Percentiles rank a stretch among this genome's conserved stretches.
Evolutionary conservation across 2,888 invertebrate genomes (phyloP).

Genomic region (Drosophila recens): DNA sequence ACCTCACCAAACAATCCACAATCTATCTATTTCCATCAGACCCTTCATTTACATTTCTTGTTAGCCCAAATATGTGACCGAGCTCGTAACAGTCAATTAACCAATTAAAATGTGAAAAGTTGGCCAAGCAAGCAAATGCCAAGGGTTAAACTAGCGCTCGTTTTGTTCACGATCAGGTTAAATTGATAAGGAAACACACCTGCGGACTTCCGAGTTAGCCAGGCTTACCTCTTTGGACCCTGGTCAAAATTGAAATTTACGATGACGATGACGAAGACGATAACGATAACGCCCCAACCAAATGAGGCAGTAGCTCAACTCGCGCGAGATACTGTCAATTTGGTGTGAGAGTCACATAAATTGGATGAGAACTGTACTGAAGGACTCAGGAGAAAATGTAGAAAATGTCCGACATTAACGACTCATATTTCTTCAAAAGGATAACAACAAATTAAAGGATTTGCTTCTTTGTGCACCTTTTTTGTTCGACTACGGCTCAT

Average conservation of each 20-base stretch:
- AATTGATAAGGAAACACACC: slow-evolving; percentile 53
- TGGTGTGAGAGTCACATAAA: slow-evolving; percentile 63
- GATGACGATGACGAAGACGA: slow-evolving; percentile 18
- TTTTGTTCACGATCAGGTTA: slow-evolving; percentile 54
- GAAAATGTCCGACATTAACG: slow-evolving; percentile 45
- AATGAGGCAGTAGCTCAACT: slow-evolving; percentile 50
- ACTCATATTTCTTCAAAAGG: slow-evolving; percentile 63
- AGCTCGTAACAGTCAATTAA: slow-evolving; percentile 67
- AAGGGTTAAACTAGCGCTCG: slow-evolving; percentile 53
- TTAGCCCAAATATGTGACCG: slow-evolving; percentile 46
- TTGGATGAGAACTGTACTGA: slow-evolving; percentile 21
- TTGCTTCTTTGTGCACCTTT: slow-evolving; percentile 52
- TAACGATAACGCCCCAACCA: slow-evolving; percentile 33
- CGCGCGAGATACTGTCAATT: slow-evolving; percentile 54
- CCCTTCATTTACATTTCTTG: slow-evolving; percentile 60
- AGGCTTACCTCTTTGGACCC: slow-evolving; percentile 28
- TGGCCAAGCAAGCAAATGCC: slow-evolving; percentile 32
- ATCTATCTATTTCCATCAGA: slow-evolving; percentile 17
- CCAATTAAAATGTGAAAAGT: slow-evolving; percentile 73
- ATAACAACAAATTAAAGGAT: slow-evolving; percentile 75
- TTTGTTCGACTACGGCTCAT: slow-evolving; percentile 44
- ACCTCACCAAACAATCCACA: slow-evolving; percentile 8
- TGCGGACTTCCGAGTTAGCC: slow-evolving; percentile 34
- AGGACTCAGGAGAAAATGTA: too few relatives aligned
- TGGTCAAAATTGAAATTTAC: slow-evolving; percentile 65